Evolutionary conservation across 2,113 vertebrate genomes (phyloP).

Genomic region (Gambusia affinis): DNA sequence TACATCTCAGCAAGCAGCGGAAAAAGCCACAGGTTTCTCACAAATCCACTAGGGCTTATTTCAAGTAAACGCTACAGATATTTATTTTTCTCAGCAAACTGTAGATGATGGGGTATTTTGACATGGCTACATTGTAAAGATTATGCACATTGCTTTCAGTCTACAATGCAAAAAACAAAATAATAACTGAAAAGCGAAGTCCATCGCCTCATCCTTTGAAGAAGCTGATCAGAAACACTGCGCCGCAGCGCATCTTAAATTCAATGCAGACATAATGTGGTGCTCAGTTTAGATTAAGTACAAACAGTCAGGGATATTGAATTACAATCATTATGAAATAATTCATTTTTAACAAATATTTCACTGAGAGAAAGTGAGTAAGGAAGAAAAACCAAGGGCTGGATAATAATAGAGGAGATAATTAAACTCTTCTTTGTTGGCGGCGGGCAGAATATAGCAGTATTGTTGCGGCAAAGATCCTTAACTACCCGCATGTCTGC

Average conservation of each 20-base stretch:
- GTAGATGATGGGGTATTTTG: background rate
- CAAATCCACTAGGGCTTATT: no score
- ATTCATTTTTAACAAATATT: constrained; percentile 46
- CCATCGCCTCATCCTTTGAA: background rate
- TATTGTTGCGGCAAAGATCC: constrained; percentile 65
- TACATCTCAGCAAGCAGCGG: no score
- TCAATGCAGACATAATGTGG: constrained; percentile 29
- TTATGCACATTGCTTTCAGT: background rate
- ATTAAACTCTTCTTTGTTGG: constrained; percentile 57
- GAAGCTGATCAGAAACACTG: constrained; percentile 20
- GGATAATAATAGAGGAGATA: constrained; percentile 55
- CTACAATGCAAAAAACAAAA: background rate
- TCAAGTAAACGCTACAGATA: no score
- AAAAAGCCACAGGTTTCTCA: no score
- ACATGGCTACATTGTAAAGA: background rate
- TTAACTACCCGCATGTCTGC: constrained; percentile 60
- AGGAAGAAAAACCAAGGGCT: constrained; percentile 2
- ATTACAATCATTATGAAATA: constrained; percentile 34
- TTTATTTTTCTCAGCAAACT: background rate
- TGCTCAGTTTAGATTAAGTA: constrained; percentile 29
- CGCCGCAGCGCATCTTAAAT: background rate
- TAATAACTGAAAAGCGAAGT: background rate
- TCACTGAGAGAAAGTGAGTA: background rate
- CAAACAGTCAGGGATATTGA: constrained; percentile 15
- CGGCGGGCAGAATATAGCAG: constrained; percentile 40